Percentiles rank a stretch among this genome's conserved stretches.
Conservation (phyloP, 2,888 invertebrate species). For the Melinaea menophilus region DNA sequence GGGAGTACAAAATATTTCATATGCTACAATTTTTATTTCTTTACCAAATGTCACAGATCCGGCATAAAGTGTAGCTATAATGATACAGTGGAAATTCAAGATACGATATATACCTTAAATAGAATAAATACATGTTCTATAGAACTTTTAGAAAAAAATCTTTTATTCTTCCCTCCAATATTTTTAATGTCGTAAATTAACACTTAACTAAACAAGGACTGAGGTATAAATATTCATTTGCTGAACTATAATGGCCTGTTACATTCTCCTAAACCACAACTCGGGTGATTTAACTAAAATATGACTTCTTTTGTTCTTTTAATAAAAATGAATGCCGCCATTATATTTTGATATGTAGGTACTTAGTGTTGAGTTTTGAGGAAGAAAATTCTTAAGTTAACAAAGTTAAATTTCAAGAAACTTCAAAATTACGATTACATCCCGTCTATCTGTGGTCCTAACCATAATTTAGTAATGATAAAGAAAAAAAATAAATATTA, state of each 20-base stretch:
- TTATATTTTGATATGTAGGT: background rate
- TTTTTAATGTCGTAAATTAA: too few relatives aligned
- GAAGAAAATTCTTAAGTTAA: background rate
- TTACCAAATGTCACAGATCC: too few relatives aligned
- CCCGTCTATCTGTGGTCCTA: background rate
- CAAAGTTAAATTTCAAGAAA: background rate
- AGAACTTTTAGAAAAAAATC: too few relatives aligned
- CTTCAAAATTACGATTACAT: background rate
- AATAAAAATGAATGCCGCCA: conserved; percentile 2
- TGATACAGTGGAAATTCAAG: too few relatives aligned
- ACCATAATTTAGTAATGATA: background rate
- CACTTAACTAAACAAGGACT: background rate
- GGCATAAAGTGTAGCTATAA: too few relatives aligned
- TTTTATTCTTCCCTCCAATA: too few relatives aligned
- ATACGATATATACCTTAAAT: too few relatives aligned
- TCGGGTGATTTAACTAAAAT: conserved; percentile 10
- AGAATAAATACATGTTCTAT: too few relatives aligned
- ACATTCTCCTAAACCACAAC: background rate
- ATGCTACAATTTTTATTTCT: too few relatives aligned
- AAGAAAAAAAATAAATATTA: too few relatives aligned
- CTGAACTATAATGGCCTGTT: conserved; percentile 1
- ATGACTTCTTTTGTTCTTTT: conserved; percentile 8
- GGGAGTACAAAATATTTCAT: too few relatives aligned
- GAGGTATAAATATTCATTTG: conserved; percentile 1
- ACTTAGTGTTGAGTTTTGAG: background rate